Conservation (phyloP, 2,113 vertebrate genomes). For the Scomber japonicus region DNA sequence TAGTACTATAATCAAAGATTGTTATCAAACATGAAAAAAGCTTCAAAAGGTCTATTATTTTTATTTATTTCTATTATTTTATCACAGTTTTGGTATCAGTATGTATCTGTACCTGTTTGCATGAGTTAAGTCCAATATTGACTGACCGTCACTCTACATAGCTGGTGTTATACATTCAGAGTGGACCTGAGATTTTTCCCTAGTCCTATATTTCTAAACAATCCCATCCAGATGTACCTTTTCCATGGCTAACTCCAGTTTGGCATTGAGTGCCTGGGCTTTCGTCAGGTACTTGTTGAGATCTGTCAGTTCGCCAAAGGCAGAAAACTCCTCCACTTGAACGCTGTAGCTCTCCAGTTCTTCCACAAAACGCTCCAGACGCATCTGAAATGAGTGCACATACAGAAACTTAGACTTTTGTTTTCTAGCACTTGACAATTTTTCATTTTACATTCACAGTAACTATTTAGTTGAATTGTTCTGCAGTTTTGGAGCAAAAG, state of each 20-base stretch:
- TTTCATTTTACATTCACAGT: not conserved
- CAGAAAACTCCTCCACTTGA: constrained; percentile 87
- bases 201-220: not conserved
- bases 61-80: too few species aligned
- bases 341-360: constrained; percentile 87
- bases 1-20: not conserved
- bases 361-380: constrained; percentile 86
- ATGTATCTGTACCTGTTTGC: too few species aligned
- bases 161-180: not conserved
- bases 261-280: constrained; percentile 85
- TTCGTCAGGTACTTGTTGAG: constrained; percentile 89
- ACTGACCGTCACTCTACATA: not conserved
- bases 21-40: not conserved
- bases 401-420: not conserved
- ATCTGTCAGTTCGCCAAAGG: constrained; percentile 85
- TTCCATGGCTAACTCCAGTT: constrained; percentile 87
- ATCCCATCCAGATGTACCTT: constrained; percentile 81
- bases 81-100: not conserved
- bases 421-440: not conserved
- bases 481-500: not conserved
- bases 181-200: too few species aligned
- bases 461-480: not conserved
- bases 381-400: constrained; percentile 77
- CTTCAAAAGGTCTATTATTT: not conserved
- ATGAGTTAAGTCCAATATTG: not conserved